Conservation (phyloP, 2,797 vertebrate genomes). For the Petrocephalus schoutedeni region DNA sequence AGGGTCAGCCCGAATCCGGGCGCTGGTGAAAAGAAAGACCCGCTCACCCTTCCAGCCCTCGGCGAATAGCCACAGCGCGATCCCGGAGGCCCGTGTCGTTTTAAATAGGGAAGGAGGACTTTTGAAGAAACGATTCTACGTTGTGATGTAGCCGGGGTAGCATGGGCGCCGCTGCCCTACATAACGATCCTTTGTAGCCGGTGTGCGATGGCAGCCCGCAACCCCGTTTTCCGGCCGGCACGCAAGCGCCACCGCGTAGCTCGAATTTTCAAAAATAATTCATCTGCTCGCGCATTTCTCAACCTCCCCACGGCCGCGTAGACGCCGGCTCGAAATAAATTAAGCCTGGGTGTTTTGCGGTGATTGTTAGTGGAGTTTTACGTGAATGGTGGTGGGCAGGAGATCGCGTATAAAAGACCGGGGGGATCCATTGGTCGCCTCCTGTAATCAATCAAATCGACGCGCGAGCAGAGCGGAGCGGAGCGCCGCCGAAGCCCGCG, state of each 20-base stretch:
- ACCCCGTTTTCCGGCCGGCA: constrained; percentile 3
- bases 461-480: constrained; percentile 44
- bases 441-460: constrained; percentile 64
- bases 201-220: neutral
- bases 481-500: constrained; percentile 42
- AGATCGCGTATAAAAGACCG: constrained; percentile 58
- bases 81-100: constrained; percentile 49
- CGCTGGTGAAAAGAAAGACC: constrained; percentile 9
- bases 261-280: constrained; percentile 7
- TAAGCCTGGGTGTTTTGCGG: constrained; percentile 36
- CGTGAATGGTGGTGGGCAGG: constrained; percentile 44
- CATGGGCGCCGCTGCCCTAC: neutral
- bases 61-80: constrained; percentile 30
- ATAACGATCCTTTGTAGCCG: constrained; percentile 5
- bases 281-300: neutral
- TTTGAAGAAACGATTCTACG: constrained; percentile 24
- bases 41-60: neutral
- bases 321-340: neutral
- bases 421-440: constrained; percentile 63
- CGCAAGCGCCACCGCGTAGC: neutral
- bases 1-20: constrained; percentile 17
- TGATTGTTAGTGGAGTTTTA: constrained; percentile 21
- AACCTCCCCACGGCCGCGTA: neutral
- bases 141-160: constrained; percentile 17
- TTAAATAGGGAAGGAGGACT: constrained; percentile 25